Percentiles rank a stretch among this genome's conserved stretches.
These are phyloP conservation scores for Scophthalmus maximus DNA, from an alignment of 2,113 vertebrate genomes.

Conservation along the genomic window DNA sequence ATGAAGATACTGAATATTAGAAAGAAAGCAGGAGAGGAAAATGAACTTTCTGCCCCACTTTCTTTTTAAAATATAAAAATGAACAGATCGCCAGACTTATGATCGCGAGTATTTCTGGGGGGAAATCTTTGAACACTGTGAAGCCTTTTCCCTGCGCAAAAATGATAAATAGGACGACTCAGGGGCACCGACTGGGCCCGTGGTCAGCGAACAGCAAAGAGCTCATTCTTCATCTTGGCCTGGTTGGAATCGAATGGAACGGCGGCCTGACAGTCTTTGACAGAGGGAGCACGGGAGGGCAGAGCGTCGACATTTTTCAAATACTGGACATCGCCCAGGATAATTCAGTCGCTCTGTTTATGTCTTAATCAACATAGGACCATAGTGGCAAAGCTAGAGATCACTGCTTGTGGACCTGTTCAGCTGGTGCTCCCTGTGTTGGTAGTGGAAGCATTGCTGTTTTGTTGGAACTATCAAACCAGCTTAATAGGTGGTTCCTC, in stretches of 20 bases:
- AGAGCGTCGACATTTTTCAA: conserved; percentile 41
- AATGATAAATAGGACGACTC: conserved; percentile 57
- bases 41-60: background rate
- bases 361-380: conserved; percentile 41
- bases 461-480: too few species aligned
- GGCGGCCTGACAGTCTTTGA: conserved; percentile 44
- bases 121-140: conserved; percentile 35
- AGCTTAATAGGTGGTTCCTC: too few species aligned
- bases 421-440: background rate
- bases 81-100: too few species aligned
- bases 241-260: conserved; percentile 57
- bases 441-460: too few species aligned
- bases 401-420: conserved; percentile 1
- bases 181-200: conserved; percentile 34
- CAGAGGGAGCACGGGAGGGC: conserved; percentile 28
- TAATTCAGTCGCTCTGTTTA: conserved; percentile 30
- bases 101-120: conserved; percentile 17
- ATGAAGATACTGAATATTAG: too few species aligned
- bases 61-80: background rate
- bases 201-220: conserved; percentile 54
- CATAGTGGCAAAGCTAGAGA: background rate
- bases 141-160: conserved; percentile 30
- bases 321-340: conserved; percentile 31
- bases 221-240: conserved; percentile 57
- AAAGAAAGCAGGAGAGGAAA: background rate